Base-by-base conservation (phyloP, 92 coral and sea anemone genomes). In the Porites evermanni region DNA sequence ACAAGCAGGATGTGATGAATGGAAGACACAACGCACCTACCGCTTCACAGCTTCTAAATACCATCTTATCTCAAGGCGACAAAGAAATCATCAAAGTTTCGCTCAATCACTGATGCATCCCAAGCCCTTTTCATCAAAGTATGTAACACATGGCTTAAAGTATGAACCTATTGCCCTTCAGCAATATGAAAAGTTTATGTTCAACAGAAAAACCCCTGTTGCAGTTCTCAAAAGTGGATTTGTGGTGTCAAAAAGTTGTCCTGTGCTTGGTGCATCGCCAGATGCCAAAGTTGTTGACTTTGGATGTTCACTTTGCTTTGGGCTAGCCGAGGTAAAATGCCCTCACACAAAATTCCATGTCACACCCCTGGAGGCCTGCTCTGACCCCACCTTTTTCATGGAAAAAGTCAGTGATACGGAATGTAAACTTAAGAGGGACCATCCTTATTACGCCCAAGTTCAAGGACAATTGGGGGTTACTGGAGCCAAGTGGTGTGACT, bases 221-320 rank as follows among this genome's bases (percentile, higher is more conserved):
- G 24, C 53, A 29, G 90, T 89, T 10, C 77, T 89, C 53, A 70
- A 14, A 38, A 38, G 47, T 38, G 47, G 47, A 38, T 38, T 38
- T 38, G 47, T 38, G 47, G 47, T 38, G 6, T 38, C 47, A 38
- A 38, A 38, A 38, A 38, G 47, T 38, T 38, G 47, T 38, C 47
- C 47, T 38, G 47, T 38, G 47, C 6, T 38, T 38, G 47, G 47
- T 38, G 47, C 47, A 38, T 38, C 47, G 47, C 47, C 47, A 26
- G 95, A 92, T 92, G 95, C 79, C 38, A 92, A 80, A 78, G 85
- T 92, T 75, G 84, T 89, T n/a, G 90, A 92, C 73, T 53, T 8
- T 6, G 82, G 82, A 44, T 89, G 92, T 75, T 32, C 69, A 44
- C 23, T 69, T 63, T 17, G 71, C 56, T 88, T 92, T 85, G 95